phyloP scores from a whole-genome alignment of 2,888 invertebrate species.

The Syritta pipiens region DNA sequence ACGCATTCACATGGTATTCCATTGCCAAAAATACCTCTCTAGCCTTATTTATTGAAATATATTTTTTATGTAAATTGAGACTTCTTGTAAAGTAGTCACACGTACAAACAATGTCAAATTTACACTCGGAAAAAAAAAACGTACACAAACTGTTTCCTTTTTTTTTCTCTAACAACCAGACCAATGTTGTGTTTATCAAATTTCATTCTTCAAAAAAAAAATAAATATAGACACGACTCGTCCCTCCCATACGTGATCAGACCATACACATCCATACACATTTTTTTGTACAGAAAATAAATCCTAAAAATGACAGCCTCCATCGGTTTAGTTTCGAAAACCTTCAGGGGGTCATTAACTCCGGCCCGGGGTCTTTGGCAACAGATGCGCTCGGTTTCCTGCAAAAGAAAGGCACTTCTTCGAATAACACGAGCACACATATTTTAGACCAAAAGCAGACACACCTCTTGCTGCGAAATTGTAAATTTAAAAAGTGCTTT shows the following conservation, averaged over 20 bases:
- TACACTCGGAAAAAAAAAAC: conserved; percentile 1
- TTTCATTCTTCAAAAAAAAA: too few species aligned
- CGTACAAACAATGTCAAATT: conserved; percentile 22
- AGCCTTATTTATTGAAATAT: too few species aligned
- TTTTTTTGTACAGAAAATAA: too few species aligned
- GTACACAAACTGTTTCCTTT: too few species aligned
- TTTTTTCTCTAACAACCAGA: too few species aligned
- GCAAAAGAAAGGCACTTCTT: not conserved
- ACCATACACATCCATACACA: too few species aligned
- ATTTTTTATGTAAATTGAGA: conserved; percentile 7
- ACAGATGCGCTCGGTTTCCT: conserved; percentile 28
- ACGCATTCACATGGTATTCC: not conserved
- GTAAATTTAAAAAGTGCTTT: not conserved
- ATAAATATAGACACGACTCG: conserved; percentile 3
- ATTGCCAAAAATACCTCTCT: too few species aligned
- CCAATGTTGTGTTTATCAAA: too few species aligned
- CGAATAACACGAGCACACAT: not conserved
- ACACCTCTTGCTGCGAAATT: conserved; percentile 35
- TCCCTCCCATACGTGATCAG: too few species aligned
- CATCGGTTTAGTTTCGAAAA: conserved; percentile 6
- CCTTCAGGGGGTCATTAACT: conserved; percentile 50
- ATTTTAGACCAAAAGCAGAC: conserved; percentile 11
- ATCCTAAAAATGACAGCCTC: too few species aligned
- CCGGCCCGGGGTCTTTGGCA: not conserved
- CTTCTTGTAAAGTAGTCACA: conserved; percentile 1